Evolutionary conservation across 2,888 invertebrate species (phyloP), one percentile per base, ranked within the genome.

Genomic region (Agapetus fuscipes): DNA sequence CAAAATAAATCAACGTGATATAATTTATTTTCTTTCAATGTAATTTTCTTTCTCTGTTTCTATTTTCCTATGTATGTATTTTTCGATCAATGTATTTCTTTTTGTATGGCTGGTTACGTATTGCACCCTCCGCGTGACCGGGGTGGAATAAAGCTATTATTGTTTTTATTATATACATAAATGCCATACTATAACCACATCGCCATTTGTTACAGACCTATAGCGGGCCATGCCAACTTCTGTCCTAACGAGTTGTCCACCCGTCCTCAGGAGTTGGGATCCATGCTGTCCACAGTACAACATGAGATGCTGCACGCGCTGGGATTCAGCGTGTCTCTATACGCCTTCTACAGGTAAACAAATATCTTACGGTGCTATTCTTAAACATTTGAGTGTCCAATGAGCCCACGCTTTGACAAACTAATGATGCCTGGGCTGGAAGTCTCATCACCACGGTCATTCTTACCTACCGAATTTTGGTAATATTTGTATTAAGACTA

Each of bases 241-340:
- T 98, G 98, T 53, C 98, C 98, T 0, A 80, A 85, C 13, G 90
- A 90, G 53, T 83, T 98, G 48, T 91, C 89, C 44, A 90, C 89
- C 12, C 88, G 88, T 54, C 79, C 83, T 31, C 84, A 94, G 52
- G 95, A 97, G 57, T 68, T 94, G 50, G 90, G 88, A 50, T 91
- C 88, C 1, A 72, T 94, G 2, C 68, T 95, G 51, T 94, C 96
- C 2, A 97, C 96, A 0, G 94, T 98, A 10, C 97, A 97, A 57
- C 98, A 98, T 60, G 98, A 98, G 63, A 96, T 98, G 59, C 70
- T 97, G 0, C 98, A 98, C 63, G 97, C 98, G 0, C 66, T 98
- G 33, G 97, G 96, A 0, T 97, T 98, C 66, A 96, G 96, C 10
- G 88, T 95, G 2, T 94, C 94, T 27, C 70, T 98, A 20, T 98